Conservation (phyloP, 1,140 invertebrate genomes). For the Neodiprion fabricii region DNA sequence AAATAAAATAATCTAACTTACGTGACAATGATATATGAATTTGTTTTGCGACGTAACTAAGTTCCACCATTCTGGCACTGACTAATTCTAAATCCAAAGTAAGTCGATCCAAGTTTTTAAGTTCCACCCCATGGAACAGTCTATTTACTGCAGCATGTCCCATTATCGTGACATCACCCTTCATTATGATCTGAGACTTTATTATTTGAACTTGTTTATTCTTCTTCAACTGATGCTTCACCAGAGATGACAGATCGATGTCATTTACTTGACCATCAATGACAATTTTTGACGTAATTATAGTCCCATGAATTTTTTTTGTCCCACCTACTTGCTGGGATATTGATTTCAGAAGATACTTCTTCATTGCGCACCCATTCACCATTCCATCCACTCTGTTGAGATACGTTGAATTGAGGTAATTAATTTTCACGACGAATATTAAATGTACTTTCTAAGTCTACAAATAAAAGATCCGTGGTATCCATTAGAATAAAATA, state of each 20-base stretch:
- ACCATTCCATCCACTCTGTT: constrained; percentile 36
- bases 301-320: constrained; percentile 33
- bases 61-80: constrained; percentile 10
- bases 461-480: not conserved
- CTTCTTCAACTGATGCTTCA: constrained; percentile 35
- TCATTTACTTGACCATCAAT: constrained; percentile 39
- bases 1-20: constrained; percentile 21
- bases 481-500: too few species aligned
- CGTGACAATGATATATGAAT: constrained; percentile 31
- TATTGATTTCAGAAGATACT: constrained; percentile 31
- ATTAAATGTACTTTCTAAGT: not conserved
- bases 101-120: constrained; percentile 26
- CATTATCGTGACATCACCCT: constrained; percentile 31
- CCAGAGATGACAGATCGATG: constrained; percentile 33
- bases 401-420: not conserved
- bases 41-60: constrained; percentile 17
- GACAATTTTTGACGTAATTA: constrained; percentile 30
- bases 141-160: constrained; percentile 36
- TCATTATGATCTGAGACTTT: constrained; percentile 32
- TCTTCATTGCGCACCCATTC: constrained; percentile 27
- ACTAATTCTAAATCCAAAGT: not conserved
- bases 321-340: constrained; percentile 35
- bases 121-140: constrained; percentile 26
- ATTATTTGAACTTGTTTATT: constrained; percentile 31
- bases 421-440: not conserved